A percentile compares a stretch with the other conserved stretches of the same genome.
Evolutionary conservation across 2,888 invertebrate genomes (phyloP).

Genomic region (Hirtodrosophila duncani): DNA sequence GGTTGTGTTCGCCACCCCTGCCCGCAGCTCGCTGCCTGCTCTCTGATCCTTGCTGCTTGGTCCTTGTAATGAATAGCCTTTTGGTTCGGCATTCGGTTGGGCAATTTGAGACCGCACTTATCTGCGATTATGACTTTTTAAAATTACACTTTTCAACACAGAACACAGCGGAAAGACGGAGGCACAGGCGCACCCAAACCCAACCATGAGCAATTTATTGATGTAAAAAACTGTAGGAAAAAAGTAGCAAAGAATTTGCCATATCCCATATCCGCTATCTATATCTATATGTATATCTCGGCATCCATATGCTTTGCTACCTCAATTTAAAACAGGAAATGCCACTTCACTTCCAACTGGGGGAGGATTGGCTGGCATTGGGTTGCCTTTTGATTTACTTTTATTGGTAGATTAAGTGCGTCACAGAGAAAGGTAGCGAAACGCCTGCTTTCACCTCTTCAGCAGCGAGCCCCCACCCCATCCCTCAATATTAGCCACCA

Average conservation of each 20-base stretch:
- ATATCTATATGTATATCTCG: slow-evolving; percentile 48
- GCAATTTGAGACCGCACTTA: slow-evolving; percentile 75
- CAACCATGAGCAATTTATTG: slow-evolving; percentile 56
- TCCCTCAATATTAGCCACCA: slow-evolving; percentile 25
- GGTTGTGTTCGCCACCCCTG: too few relatives aligned
- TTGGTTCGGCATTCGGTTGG: slow-evolving; percentile 45
- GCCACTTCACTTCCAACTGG: slow-evolving; percentile 67
- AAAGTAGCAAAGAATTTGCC: slow-evolving; percentile 44
- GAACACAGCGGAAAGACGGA: slow-evolving; percentile 26
- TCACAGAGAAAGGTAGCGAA: slow-evolving; percentile 69
- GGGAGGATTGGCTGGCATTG: slow-evolving; percentile 31
- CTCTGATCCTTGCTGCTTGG: slow-evolving; percentile 22
- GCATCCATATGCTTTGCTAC: slow-evolving; percentile 33
- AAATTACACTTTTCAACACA: slow-evolving; percentile 68
- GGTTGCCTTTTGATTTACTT: slow-evolving; percentile 73
- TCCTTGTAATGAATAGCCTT: slow-evolving; percentile 72
- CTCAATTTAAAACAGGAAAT: slow-evolving; percentile 77
- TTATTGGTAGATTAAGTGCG: slow-evolving; percentile 73
- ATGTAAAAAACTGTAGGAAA: slow-evolving; percentile 32
- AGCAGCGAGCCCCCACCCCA: too few relatives aligned
- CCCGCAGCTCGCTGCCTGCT: slow-evolving; percentile 10
- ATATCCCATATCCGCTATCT: slow-evolving; percentile 39
- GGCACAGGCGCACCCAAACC: slow-evolving; percentile 2
- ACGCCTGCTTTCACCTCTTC: too few relatives aligned
- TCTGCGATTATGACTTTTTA: slow-evolving; percentile 75